These are phyloP conservation scores for Epizoanthus stellaris DNA, from an alignment of 92 coral and sea anemone species.

Conservation along the genomic window DNA sequence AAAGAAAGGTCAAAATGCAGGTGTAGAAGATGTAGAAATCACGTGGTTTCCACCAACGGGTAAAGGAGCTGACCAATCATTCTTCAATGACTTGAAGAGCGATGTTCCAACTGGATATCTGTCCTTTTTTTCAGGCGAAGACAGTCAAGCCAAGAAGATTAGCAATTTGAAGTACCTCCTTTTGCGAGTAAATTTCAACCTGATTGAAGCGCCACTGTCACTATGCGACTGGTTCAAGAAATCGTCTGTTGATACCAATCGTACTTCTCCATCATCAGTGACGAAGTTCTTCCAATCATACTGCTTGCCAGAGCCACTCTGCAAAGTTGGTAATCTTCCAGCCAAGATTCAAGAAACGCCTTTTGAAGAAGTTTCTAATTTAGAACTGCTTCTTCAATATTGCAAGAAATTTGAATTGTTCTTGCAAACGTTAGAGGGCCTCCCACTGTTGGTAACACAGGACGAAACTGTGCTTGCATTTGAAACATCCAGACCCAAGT, in stretches of 20 bases:
- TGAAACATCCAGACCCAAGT: slow-evolving; percentile 42
- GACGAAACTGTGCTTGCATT: slow-evolving; percentile 68
- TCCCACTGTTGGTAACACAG: slow-evolving; percentile 80
- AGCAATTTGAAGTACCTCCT: slow-evolving; percentile 44
- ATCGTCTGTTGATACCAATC: slow-evolving; percentile 22
- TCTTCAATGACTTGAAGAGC: slow-evolving; percentile 52
- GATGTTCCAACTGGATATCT: not conserved
- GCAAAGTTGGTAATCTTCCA: slow-evolving; percentile 2
- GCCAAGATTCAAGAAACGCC: not conserved
- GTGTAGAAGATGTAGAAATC: not conserved
- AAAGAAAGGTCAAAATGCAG: not conserved
- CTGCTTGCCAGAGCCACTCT: slow-evolving; percentile 1
- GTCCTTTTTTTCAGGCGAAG: slow-evolving; percentile 38
- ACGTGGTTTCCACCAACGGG: slow-evolving; percentile 79
- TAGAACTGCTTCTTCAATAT: slow-evolving; percentile 47
- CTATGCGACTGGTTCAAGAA: slow-evolving; percentile 29
- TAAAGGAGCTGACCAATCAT: slow-evolving; percentile 54
- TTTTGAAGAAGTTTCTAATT: not conserved
- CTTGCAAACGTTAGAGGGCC: slow-evolving; percentile 52
- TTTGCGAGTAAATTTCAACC: slow-evolving; percentile 65
- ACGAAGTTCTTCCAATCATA: slow-evolving; percentile 59
- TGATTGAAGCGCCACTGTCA: slow-evolving; percentile 56
- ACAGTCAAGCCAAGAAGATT: not conserved
- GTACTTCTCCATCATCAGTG: slow-evolving; percentile 55
- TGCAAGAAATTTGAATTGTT: slow-evolving; percentile 60